These are phyloP conservation scores for Unio pictorum DNA, from an alignment of 2,888 invertebrate genomes.

Conservation along the genomic window DNA sequence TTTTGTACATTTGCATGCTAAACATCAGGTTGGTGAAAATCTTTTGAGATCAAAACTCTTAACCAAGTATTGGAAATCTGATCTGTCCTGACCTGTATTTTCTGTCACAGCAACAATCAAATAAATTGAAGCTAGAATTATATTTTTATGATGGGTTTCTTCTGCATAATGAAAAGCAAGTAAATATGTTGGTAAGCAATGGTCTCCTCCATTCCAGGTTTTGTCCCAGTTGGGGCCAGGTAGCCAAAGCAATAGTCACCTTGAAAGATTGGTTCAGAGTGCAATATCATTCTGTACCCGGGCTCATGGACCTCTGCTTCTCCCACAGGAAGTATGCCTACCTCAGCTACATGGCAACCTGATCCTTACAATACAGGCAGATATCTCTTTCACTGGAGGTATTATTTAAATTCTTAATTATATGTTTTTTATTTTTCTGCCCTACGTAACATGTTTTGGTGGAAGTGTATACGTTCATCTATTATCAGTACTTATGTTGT, in stretches of 20 bases:
- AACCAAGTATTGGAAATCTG: background rate
- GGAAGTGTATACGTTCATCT: too few relatives aligned
- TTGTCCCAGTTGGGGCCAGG: slow-evolving; percentile 40
- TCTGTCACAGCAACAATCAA: background rate
- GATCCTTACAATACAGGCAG: slow-evolving; percentile 33
- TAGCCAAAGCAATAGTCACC: slow-evolving; percentile 21
- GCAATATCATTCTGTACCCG: slow-evolving; percentile 31
- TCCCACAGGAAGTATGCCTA: slow-evolving; percentile 40
- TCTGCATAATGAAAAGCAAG: background rate
- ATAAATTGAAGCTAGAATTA: background rate
- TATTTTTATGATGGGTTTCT: background rate
- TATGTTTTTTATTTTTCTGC: too few relatives aligned
- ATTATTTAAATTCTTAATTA: background rate
- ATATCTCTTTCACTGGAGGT: slow-evolving; percentile 22
- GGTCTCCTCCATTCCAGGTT: slow-evolving; percentile 26
- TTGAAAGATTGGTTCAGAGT: slow-evolving; percentile 35
- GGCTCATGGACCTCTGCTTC: slow-evolving; percentile 25
- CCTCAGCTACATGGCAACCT: slow-evolving; percentile 41
- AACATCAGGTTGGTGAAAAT: too few relatives aligned
- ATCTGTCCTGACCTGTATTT: slow-evolving; percentile 15
- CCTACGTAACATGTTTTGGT: too few relatives aligned
- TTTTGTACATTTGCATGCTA: too few relatives aligned
- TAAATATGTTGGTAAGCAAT: too few relatives aligned
- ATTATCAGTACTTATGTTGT: too few relatives aligned
- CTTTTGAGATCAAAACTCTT: too few relatives aligned